Evolutionary conservation across 2,888 invertebrate genomes (phyloP).

Genomic region (Lasioglossum oenotherae): DNA sequence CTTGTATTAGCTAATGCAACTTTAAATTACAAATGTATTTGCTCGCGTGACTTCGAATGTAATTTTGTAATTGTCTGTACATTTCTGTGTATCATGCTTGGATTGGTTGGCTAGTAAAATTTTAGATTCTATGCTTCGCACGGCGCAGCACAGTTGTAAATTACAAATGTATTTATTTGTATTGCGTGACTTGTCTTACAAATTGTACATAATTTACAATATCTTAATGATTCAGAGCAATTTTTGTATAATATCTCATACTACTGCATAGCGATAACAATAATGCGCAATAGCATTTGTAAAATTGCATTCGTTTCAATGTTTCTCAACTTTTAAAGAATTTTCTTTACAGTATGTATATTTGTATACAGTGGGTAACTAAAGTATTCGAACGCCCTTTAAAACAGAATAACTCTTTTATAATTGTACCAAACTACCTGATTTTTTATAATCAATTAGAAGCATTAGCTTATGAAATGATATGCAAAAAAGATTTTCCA

Average conservation of each 20-base stretch:
- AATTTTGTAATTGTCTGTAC: not conserved
- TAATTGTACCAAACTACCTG: no score
- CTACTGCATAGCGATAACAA: not conserved
- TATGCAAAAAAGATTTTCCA: no score
- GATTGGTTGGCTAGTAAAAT: not conserved
- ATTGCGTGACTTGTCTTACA: not conserved
- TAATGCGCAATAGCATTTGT: not conserved
- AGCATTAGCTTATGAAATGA: no score
- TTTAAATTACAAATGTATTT: conserved; percentile 1
- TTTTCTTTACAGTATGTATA: not conserved
- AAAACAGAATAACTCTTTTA: no score
- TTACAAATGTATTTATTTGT: not conserved
- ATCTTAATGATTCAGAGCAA: not conserved
- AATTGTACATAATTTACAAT: not conserved
- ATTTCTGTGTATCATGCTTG: not conserved
- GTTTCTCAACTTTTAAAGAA: not conserved
- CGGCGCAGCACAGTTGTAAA: not conserved
- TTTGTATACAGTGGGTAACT: not conserved
- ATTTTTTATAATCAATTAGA: no score
- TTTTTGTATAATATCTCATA: not conserved
- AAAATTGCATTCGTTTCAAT: not conserved
- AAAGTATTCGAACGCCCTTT: no score
- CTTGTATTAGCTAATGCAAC: not conserved
- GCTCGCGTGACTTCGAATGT: not conserved
- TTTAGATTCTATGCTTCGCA: not conserved